Percentiles rank a stretch among this genome's conserved stretches.
phyloP scores from a whole-genome alignment of 2,888 invertebrate genomes.

The Sinohyriopsis cumingii region DNA sequence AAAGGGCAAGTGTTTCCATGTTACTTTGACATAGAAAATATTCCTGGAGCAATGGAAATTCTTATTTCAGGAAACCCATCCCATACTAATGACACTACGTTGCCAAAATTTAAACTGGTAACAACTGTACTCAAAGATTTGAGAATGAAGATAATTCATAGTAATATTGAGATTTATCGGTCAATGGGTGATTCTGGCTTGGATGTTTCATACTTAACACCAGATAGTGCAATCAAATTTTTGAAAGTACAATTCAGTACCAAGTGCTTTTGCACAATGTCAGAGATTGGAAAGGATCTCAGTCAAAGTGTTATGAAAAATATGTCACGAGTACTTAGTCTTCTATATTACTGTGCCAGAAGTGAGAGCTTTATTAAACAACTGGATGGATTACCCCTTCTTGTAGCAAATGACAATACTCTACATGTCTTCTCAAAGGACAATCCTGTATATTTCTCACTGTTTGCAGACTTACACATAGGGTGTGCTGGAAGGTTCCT shows the following conservation, averaged over 20 bases:
- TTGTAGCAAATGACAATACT: conserved; percentile 8
- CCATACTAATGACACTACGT: too few species aligned
- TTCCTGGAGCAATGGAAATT: not conserved
- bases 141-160: conserved; percentile 15
- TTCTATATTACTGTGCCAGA: not conserved
- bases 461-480: too few species aligned
- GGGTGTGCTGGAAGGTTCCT: too few species aligned
- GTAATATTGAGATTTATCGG: conserved; percentile 3
- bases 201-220: not conserved
- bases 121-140: conserved; percentile 4
- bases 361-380: not conserved
- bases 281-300: too few species aligned
- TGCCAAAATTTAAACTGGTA: too few species aligned
- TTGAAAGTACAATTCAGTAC: conserved; percentile 7
- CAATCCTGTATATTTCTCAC: too few species aligned
- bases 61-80: too few species aligned
- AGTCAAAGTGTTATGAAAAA: too few species aligned
- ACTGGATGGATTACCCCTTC: conserved; percentile 21
- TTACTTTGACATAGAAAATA: too few species aligned
- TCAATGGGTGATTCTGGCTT: conserved; percentile 8
- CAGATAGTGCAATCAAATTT: conserved; percentile 8
- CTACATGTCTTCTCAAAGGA: not conserved
- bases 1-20: too few species aligned
- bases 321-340: too few species aligned
- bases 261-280: too few species aligned